Percentiles rank a stretch among this genome's conserved stretches.
Conservation (phyloP, 2,113 vertebrate genomes). For the Chrysemys picta region DNA sequence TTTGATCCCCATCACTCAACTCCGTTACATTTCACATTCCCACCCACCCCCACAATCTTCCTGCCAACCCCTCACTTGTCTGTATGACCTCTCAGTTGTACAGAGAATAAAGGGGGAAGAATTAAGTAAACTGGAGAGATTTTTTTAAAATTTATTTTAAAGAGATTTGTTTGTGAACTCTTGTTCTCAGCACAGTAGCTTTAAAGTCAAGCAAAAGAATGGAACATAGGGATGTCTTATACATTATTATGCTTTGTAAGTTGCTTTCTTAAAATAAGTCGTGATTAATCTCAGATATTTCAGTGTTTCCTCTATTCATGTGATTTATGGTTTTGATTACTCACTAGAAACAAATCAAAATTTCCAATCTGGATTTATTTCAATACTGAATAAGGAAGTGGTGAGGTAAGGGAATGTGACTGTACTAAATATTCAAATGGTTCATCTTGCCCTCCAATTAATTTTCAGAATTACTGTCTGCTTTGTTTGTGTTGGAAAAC, state of each 20-base stretch:
- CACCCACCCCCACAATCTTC: neutral
- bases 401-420: constrained; percentile 13
- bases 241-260: constrained; percentile 11
- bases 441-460: neutral
- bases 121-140: neutral
- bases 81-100: fast-evolving
- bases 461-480: neutral
- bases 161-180: neutral
- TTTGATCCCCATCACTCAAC: neutral
- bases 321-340: constrained; percentile 49
- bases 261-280: constrained; percentile 32
- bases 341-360: constrained; percentile 23
- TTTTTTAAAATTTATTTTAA: neutral
- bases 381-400: neutral
- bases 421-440: neutral
- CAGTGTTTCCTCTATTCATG: constrained; percentile 42
- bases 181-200: neutral
- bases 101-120: neutral
- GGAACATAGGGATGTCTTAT: neutral
- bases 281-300: constrained; percentile 46
- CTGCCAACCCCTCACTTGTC: neutral
- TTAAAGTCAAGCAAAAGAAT: neutral
- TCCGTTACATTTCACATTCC: neutral
- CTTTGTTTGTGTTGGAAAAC: neutral
- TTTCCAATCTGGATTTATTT: constrained; percentile 48